Evolutionary conservation across 2,888 invertebrate genomes (phyloP).

Genomic region (Xylota segnis): DNA sequence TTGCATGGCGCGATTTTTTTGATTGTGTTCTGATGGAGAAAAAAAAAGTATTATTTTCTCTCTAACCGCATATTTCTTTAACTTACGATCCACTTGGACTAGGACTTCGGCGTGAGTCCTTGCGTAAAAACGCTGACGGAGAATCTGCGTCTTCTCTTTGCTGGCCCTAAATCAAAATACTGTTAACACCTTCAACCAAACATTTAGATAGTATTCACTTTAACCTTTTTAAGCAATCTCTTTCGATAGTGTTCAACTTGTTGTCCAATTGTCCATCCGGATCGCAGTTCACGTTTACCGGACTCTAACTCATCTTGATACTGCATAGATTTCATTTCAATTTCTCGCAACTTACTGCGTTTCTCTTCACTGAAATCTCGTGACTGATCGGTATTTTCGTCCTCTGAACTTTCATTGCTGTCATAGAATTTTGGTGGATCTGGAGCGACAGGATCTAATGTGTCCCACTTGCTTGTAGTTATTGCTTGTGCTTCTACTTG

Average conservation of each 20-base stretch:
- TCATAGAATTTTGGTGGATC: conserved; percentile 83
- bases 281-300: conserved; percentile 90
- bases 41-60: conserved; percentile 12
- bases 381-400: conserved; percentile 82
- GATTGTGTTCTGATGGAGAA: conserved; percentile 67
- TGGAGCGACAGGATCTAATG: conserved; percentile 86
- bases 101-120: conserved; percentile 78
- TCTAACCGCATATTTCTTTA: background rate
- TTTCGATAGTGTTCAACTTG: conserved; percentile 96
- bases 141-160: conserved; percentile 79
- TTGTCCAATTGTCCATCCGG: conserved; percentile 90
- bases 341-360: conserved; percentile 92
- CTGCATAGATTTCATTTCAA: conserved; percentile 97
- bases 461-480: conserved; percentile 95
- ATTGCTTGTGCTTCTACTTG: conserved; percentile 92
- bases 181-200: background rate
- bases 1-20: conserved; percentile 79
- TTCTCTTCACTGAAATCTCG: conserved; percentile 88
- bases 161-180: conserved; percentile 74
- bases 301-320: conserved; percentile 98
- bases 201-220: background rate
- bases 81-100: conserved; percentile 78
- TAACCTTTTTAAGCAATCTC: conserved; percentile 93
- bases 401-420: conserved; percentile 79
- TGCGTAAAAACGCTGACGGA: conserved; percentile 79